Conservation (phyloP, 2,888 invertebrate species). For the Hydrotaea diabolus region DNA sequence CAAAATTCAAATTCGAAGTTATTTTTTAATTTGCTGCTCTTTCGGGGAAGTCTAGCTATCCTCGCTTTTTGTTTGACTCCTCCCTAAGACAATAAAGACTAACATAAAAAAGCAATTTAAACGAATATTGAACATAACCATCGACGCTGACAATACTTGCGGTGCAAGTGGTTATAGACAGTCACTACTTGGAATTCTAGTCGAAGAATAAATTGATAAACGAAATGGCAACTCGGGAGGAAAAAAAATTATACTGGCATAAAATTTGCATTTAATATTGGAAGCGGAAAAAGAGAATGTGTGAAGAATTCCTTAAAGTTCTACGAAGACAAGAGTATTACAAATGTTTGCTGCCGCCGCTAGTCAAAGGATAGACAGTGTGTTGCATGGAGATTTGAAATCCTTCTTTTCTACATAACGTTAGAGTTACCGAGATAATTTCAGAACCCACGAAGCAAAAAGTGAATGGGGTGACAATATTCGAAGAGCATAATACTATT, state of each 20-base stretch:
- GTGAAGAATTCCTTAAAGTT: not conserved
- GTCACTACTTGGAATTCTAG: not conserved
- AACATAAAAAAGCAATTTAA: not conserved
- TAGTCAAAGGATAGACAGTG: not conserved
- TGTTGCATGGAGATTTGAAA: too few species aligned
- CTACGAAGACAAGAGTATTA: not conserved
- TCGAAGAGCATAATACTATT: too few species aligned
- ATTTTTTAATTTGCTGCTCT: too few species aligned
- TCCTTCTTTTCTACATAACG: too few species aligned
- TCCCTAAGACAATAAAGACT: not conserved
- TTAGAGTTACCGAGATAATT: too few species aligned
- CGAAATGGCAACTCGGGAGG: not conserved
- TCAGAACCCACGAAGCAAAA: too few species aligned
- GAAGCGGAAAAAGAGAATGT: not conserved
- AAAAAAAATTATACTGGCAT: not conserved
- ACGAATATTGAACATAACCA: not conserved
- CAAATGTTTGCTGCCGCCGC: not conserved
- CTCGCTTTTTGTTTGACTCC: not conserved
- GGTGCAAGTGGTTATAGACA: not conserved
- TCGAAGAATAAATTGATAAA: not conserved
- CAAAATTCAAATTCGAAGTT: too few species aligned
- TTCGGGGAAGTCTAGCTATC: too few species aligned
- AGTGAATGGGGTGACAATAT: too few species aligned
- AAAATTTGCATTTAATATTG: slow-evolving; percentile 24
- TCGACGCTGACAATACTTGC: not conserved